Evolutionary conservation across 35 echinoderm and acorn worm species (phyloP).

Genomic region (Lytechinus variegatus): DNA sequence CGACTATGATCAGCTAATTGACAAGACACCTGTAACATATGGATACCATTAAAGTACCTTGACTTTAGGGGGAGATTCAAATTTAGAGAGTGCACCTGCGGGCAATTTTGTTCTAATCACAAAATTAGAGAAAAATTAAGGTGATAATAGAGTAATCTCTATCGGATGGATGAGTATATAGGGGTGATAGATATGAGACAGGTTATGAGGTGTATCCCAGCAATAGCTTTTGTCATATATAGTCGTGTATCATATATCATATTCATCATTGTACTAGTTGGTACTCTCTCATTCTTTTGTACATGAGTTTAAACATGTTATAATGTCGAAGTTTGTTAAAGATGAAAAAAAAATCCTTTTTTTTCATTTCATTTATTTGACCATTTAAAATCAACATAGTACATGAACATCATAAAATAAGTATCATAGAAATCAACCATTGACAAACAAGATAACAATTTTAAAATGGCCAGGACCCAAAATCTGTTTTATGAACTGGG

Average conservation of each 20-base stretch:
- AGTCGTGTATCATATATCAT: neutral
- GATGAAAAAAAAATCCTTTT: too few relatives aligned
- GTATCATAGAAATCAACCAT: too few relatives aligned
- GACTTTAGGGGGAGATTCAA: neutral
- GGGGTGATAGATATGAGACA: neutral
- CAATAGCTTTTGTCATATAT: neutral
- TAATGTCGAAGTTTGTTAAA: too few relatives aligned
- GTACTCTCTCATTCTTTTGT: too few relatives aligned
- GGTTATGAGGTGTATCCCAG: neutral
- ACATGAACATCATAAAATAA: too few relatives aligned
- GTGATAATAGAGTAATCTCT: neutral
- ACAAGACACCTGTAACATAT: neutral
- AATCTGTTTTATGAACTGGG: too few relatives aligned
- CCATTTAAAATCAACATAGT: too few relatives aligned
- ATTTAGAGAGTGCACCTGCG: neutral
- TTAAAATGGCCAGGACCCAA: too few relatives aligned
- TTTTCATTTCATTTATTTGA: too few relatives aligned
- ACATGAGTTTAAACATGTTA: too few relatives aligned
- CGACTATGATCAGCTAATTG: neutral
- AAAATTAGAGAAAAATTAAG: conserved; percentile 1
- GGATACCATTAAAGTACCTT: neutral
- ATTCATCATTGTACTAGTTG: neutral
- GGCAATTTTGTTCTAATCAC: neutral
- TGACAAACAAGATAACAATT: too few relatives aligned
- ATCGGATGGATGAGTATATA: neutral